Evolutionary conservation across 2,888 invertebrate species (phyloP).

Genomic region (Eristalis arbustorum): DNA sequence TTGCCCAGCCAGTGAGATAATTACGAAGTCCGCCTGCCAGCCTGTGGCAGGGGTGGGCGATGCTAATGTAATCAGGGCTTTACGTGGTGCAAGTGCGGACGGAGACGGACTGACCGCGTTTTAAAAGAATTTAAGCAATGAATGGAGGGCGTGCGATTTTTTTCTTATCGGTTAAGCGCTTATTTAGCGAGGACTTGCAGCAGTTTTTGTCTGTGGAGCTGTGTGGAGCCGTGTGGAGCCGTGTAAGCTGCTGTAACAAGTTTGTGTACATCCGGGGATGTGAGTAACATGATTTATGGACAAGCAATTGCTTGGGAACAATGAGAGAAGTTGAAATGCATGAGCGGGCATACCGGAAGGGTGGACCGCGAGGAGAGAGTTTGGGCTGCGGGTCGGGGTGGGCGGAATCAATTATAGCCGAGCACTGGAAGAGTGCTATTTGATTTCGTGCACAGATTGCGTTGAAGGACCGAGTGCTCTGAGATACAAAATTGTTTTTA

Average conservation of each 20-base stretch:
- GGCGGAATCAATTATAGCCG: background rate
- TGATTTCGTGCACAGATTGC: background rate
- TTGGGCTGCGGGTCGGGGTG: background rate
- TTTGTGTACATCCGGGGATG: background rate
- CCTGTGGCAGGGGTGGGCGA: slow-evolving; percentile 12
- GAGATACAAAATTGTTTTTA: background rate
- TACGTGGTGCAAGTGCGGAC: slow-evolving; percentile 2
- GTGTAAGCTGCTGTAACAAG: background rate
- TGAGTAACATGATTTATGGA: background rate
- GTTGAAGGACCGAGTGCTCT: background rate
- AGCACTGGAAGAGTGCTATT: background rate
- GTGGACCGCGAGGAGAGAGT: background rate
- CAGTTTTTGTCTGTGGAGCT: background rate
- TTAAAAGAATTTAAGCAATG: slow-evolving; percentile 21
- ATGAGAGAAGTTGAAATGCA: background rate
- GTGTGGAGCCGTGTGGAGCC: background rate
- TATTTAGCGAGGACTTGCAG: background rate
- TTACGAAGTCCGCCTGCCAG: slow-evolving; percentile 13
- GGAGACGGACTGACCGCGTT: background rate
- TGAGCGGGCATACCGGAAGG: background rate
- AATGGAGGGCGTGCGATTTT: background rate
- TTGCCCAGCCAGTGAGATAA: background rate
- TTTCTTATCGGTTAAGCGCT: background rate
- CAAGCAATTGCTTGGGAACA: background rate
- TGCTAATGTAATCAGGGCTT: slow-evolving; percentile 37